Conservation (phyloP, 2,888 invertebrate genomes). For the Apodemia zela region DNA sequence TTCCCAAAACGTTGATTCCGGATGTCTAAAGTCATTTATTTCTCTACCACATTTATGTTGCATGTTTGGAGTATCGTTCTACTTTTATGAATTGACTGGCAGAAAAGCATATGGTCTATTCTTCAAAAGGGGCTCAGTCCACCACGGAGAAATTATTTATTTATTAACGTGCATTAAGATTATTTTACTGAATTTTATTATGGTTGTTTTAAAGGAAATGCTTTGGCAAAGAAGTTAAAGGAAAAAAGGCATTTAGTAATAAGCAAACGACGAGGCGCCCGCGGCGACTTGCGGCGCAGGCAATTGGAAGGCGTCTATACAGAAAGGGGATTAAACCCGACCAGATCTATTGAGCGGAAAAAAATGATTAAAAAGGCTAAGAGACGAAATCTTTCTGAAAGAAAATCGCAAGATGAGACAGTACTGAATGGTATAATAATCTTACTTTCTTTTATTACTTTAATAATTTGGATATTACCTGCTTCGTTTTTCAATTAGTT, state of each 20-base stretch:
- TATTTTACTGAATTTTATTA: too few relatives aligned
- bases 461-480: too few relatives aligned
- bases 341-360: slow-evolving; percentile 3
- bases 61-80: too few relatives aligned
- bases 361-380: slow-evolving; percentile 11
- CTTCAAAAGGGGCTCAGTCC: too few relatives aligned
- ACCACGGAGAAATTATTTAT: neutral
- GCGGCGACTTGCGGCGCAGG: slow-evolving; percentile 17
- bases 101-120: too few relatives aligned
- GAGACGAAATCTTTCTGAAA: slow-evolving; percentile 16
- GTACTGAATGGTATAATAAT: slow-evolving; percentile 21
- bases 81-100: too few relatives aligned
- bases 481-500: neutral
- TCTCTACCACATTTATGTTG: too few relatives aligned
- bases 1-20: too few relatives aligned
- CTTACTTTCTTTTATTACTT: too few relatives aligned
- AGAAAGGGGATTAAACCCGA: slow-evolving; percentile 18
- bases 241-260: slow-evolving; percentile 43
- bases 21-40: too few relatives aligned
- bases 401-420: slow-evolving; percentile 22
- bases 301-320: slow-evolving; percentile 19
- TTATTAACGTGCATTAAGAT: too few relatives aligned
- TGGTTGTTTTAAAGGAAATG: slow-evolving; percentile 32
- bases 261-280: slow-evolving; percentile 30
- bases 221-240: slow-evolving; percentile 37